Percentiles rank a stretch among this genome's conserved stretches.
Conservation (phyloP, 2,113 vertebrate species). For the Chlorodrepanis virens region DNA sequence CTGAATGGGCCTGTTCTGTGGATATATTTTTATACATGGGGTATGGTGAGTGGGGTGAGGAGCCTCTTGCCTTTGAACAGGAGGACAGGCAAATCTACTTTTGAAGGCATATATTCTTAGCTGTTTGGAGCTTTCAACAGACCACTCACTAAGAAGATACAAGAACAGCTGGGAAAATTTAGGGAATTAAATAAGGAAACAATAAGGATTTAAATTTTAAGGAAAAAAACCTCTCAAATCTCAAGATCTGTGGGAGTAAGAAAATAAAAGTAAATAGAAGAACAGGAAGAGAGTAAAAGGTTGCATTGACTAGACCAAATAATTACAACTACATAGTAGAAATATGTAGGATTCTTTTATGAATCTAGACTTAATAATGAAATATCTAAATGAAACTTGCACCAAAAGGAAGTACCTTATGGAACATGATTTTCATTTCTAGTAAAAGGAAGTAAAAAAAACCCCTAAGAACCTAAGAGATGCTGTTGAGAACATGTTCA, state of each 20-base stretch:
- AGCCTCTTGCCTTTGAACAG: not conserved
- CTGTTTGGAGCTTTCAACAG: not conserved
- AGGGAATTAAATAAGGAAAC: no score
- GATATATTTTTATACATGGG: not conserved
- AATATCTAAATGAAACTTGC: not conserved
- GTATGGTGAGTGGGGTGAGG: not conserved
- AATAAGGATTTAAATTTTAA: not conserved
- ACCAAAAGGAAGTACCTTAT: not conserved
- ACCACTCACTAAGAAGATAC: not conserved
- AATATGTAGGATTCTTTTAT: not conserved
- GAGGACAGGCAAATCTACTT: not conserved
- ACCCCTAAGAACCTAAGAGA: not conserved
- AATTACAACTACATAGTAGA: not conserved
- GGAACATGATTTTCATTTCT: not conserved
- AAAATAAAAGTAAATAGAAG: not conserved
- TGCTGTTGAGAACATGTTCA: not conserved
- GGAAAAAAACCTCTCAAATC: not conserved
- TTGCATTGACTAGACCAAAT: not conserved
- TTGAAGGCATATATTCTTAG: not conserved
- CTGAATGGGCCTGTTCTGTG: not conserved
- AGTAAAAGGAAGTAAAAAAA: not conserved
- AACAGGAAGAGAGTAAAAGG: not conserved
- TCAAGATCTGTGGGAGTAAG: not conserved
- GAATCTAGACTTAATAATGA: not conserved
- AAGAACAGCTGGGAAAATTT: not conserved